Base-by-base conservation (phyloP, 2,888 invertebrate genomes). In the Gari tellinella region DNA sequence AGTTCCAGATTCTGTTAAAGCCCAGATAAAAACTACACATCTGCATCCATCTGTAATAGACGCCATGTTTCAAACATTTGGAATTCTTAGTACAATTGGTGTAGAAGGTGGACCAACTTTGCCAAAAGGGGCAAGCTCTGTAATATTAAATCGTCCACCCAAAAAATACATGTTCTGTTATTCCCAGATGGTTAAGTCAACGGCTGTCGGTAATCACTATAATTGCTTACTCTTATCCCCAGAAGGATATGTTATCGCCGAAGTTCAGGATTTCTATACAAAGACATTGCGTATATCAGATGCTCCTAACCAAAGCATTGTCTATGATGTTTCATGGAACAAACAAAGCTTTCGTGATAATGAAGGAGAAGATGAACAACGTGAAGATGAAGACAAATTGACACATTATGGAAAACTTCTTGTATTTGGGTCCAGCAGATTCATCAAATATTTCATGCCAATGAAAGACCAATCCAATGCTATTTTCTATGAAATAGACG, bases 21-120 rank as follows among this genome's bases (percentile, higher is more conserved):
- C 51, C 14, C 73, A 83, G 48, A 21, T 76, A n/a, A 37, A 49
- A 4, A 48, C 60, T 15, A 80, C 76, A 25, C 58, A 67, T 38
- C 49, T 83, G 7, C 83, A 83, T 55, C 83, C 83, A 23, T 69
- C 73, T 10, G 61, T 83, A 12, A 43, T 82, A 31, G 83, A 82
- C 61, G 68, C 72, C n/a, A 61, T 81, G 48, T 66, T 81, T 37
- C 83, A 83, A 51, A 72, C 75, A 10, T 63, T 77, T 5, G 80
- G 68, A 10, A 67, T 70, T 14, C 37, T 76, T 15, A 62, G 45
- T 40, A 63, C 55, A 4, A 15, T 19, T 23, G 23, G 14, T 2
- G 8, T 8, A 10, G 55, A 21, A 21, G 19, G 19, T 17, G 57
- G 45, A 19, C 65, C 66, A 38, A 56, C 72, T 4, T 64, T 82